Percentiles rank a stretch among this genome's conserved stretches.
Evolutionary conservation across 2,888 invertebrate genomes (phyloP).

Genomic region (Amblyjoppa proteus): DNA sequence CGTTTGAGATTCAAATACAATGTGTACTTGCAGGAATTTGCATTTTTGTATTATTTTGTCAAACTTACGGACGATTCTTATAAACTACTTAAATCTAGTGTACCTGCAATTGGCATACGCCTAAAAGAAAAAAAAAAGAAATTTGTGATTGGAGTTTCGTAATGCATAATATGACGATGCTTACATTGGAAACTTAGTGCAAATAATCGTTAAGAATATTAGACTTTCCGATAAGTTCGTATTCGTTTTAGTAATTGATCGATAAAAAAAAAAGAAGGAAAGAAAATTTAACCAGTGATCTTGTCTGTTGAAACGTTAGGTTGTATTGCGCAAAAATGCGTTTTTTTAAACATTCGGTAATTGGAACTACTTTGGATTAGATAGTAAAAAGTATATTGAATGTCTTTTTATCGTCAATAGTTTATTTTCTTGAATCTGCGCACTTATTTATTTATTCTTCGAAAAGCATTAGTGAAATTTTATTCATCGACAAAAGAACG

Average conservation of each 20-base stretch:
- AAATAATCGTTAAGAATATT: constrained; percentile 66
- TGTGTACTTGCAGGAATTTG: constrained; percentile 49
- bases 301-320: constrained; percentile 27
- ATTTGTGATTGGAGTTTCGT: constrained; percentile 63
- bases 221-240: constrained; percentile 34
- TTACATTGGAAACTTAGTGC: constrained; percentile 70
- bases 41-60: constrained; percentile 63
- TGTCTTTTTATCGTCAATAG: constrained; percentile 72
- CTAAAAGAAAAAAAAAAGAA: constrained; percentile 47
- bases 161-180: constrained; percentile 66
- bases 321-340: constrained; percentile 33
- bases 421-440: constrained; percentile 77
- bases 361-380: constrained; percentile 42
- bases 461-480: constrained; percentile 47
- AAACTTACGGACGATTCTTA: constrained; percentile 54
- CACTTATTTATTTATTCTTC: constrained; percentile 71
- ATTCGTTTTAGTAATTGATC: constrained; percentile 17
- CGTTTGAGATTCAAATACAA: constrained; percentile 33
- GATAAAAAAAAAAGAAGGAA: constrained; percentile 31
- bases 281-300: constrained; percentile 33
- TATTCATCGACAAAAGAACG: constrained; percentile 50
- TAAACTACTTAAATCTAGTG: constrained; percentile 70
- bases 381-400: constrained; percentile 27
- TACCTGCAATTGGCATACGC: constrained; percentile 76
- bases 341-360: constrained; percentile 34